Evolutionary conservation across 2,888 invertebrate genomes (phyloP).

Genomic region (Pedicia rivosa): DNA sequence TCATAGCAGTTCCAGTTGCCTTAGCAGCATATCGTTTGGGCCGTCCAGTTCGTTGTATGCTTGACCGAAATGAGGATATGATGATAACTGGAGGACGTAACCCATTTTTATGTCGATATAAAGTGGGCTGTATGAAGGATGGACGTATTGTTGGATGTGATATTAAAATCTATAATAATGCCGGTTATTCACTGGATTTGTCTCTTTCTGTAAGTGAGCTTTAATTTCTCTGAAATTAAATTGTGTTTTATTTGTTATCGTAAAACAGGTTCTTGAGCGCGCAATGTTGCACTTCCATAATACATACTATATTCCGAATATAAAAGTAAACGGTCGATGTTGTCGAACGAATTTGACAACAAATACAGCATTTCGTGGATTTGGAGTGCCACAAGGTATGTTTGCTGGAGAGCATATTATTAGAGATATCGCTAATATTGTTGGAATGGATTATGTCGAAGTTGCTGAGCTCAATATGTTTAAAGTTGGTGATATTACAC

Average conservation of each 20-base stretch:
- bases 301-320: slow-evolving; percentile 62
- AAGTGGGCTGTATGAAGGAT: slow-evolving; percentile 57
- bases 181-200: slow-evolving; percentile 68
- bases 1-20: slow-evolving; percentile 56
- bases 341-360: slow-evolving; percentile 85
- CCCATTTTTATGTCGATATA: slow-evolving; percentile 75
- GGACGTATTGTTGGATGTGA: slow-evolving; percentile 62
- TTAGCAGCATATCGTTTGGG: slow-evolving; percentile 65
- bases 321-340: slow-evolving; percentile 49
- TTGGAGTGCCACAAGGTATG: slow-evolving; percentile 87
- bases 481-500: slow-evolving; percentile 58
- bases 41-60: slow-evolving; percentile 68
- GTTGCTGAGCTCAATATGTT: slow-evolving; percentile 63
- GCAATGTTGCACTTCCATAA: slow-evolving; percentile 75
- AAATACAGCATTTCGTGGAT: slow-evolving; percentile 87
- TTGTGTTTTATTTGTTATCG: no score
- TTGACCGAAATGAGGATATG: slow-evolving; percentile 94
- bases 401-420: slow-evolving; percentile 66
- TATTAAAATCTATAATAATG: slow-evolving; percentile 63
- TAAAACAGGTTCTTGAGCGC: no score
- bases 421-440: slow-evolving; percentile 53
- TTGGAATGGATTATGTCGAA: slow-evolving; percentile 46
- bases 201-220: slow-evolving; percentile 53
- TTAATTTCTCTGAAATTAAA: no score
- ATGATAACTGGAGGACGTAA: slow-evolving; percentile 74